A percentile compares a stretch with the other conserved stretches of the same genome.
phyloP scores from a whole-genome alignment of 2,888 invertebrate genomes.

The Lepidochitona cinerea region DNA sequence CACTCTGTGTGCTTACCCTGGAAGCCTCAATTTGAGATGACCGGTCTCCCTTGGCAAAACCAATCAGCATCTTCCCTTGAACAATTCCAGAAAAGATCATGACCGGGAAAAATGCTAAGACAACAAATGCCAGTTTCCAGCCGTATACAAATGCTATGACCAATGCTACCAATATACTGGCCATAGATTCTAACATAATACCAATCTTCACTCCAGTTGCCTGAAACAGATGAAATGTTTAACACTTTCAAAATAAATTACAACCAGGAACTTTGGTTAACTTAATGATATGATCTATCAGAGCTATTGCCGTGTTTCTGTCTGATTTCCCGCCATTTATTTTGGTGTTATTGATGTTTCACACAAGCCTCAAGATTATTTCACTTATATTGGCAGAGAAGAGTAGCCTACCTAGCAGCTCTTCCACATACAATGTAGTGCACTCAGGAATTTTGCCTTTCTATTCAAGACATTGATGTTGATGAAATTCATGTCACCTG shows the following conservation, averaged over 20 bases:
- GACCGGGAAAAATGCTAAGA: slow-evolving; percentile 70
- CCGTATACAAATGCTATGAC: slow-evolving; percentile 70
- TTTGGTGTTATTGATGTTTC: too few relatives aligned
- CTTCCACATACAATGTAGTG: too few relatives aligned
- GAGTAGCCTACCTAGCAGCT: too few relatives aligned
- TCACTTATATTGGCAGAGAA: too few relatives aligned
- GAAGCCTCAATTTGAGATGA: slow-evolving; percentile 73
- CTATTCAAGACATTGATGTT: too few relatives aligned
- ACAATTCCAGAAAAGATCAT: slow-evolving; percentile 66
- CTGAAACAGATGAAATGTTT: slow-evolving; percentile 42
- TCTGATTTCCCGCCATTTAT: too few relatives aligned
- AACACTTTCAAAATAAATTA: not conserved
- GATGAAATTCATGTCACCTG: too few relatives aligned
- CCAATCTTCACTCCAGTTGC: slow-evolving; percentile 72
- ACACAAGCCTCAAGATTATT: too few relatives aligned
- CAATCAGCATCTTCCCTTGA: slow-evolving; percentile 40
- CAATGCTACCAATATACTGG: slow-evolving; percentile 66
- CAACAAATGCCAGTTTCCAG: slow-evolving; percentile 71
- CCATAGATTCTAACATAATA: slow-evolving; percentile 64
- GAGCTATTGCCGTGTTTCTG: too few relatives aligned
- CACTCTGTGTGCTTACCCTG: slow-evolving; percentile 68
- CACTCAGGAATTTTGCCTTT: too few relatives aligned
- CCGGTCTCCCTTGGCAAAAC: slow-evolving; percentile 66
- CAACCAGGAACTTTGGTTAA: too few relatives aligned
- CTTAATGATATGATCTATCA: too few relatives aligned